A percentile compares a stretch with the other conserved stretches of the same genome.
phyloP scores from a whole-genome alignment of 2,888 invertebrate genomes.

The Ernsta delagoae region DNA sequence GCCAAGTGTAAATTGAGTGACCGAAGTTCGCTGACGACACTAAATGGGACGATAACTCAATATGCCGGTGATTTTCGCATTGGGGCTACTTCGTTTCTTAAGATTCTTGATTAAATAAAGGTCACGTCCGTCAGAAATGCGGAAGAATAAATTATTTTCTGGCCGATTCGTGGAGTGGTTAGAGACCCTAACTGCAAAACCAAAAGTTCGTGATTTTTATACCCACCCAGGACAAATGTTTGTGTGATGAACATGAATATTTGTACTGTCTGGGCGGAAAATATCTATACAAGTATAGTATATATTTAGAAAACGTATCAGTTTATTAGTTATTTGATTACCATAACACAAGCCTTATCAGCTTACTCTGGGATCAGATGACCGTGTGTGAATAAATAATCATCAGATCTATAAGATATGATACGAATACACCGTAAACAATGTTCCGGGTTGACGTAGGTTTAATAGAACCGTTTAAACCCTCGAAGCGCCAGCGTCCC shows the following conservation, averaged over 20 bases:
- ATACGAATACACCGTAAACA: neutral
- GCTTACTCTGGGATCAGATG: too few species aligned
- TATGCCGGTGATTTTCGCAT: conserved; percentile 20
- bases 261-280: too few species aligned
- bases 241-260: too few species aligned
- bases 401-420: conserved; percentile 8
- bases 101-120: neutral
- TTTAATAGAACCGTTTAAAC: conserved; percentile 42
- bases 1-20: conserved; percentile 35
- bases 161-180: too few species aligned
- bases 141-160: neutral
- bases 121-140: neutral
- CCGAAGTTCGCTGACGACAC: conserved; percentile 28
- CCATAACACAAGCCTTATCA: too few species aligned
- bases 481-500: conserved; percentile 39
- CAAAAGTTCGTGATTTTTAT: too few species aligned
- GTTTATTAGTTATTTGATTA: too few species aligned
- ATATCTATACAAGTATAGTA: too few species aligned
- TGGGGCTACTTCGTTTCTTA: neutral
- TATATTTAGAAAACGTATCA: too few species aligned
- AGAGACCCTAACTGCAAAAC: too few species aligned
- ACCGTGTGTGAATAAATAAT: too few species aligned
- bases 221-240: too few species aligned
- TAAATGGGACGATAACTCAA: conserved; percentile 33
- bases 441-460: conserved; percentile 42